phyloP scores from a whole-genome alignment of 2,113 vertebrate species.

The Asarcornis scutulata region DNA sequence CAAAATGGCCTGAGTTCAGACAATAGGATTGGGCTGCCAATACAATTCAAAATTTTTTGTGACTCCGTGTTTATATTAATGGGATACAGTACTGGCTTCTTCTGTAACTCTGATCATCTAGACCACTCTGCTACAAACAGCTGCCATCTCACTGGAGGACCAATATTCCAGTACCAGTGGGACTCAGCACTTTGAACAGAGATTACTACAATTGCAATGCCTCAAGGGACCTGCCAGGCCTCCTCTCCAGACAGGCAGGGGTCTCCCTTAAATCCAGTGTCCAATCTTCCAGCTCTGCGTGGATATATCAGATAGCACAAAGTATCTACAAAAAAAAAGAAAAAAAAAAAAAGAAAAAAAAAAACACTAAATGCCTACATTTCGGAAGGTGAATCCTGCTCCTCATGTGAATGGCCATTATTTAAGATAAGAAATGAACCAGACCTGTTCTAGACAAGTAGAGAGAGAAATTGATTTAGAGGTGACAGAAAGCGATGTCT shows the following conservation, averaged over 20 bases:
- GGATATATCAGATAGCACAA: neutral
- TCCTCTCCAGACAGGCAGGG: neutral
- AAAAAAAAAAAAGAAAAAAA: neutral
- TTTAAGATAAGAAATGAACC: neutral
- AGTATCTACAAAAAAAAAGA: neutral
- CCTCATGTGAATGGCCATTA: neutral
- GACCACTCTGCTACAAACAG: neutral
- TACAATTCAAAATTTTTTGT: neutral
- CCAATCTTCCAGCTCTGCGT: neutral
- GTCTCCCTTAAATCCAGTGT: neutral
- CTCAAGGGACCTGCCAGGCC: neutral
- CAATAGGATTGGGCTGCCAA: neutral
- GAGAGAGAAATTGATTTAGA: neutral
- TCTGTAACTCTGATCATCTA: neutral
- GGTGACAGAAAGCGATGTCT: neutral
- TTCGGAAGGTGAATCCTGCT: neutral
- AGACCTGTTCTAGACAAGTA: neutral
- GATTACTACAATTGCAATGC: fast-evolving
- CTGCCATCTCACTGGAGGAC: neutral
- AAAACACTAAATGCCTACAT: neutral
- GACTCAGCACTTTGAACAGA: neutral
- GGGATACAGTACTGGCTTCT: neutral
- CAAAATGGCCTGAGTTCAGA: neutral
- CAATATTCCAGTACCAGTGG: neutral
- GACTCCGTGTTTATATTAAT: neutral